Percentiles rank a stretch among this genome's conserved stretches.
Conservation (phyloP, 2,888 invertebrate species). For the Lamellibrachia columna region DNA sequence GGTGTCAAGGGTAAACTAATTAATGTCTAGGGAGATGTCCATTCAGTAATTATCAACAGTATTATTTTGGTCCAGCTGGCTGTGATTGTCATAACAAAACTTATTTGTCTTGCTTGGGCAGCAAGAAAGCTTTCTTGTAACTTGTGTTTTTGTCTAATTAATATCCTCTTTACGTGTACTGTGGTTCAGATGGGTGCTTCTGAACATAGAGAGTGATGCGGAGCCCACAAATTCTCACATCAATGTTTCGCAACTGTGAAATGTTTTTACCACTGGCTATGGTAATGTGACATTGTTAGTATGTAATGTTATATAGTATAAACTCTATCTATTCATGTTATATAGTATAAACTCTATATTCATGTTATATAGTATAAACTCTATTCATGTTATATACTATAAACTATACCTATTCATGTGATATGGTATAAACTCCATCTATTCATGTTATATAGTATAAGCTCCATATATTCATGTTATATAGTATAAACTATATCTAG, state of each 20-base stretch:
- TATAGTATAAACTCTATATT: too few relatives aligned
- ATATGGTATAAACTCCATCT: too few relatives aligned
- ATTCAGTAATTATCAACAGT: not conserved
- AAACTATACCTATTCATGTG: too few relatives aligned
- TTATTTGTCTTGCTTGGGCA: not conserved
- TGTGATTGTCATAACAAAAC: not conserved
- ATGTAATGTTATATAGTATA: not conserved
- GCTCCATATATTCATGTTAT: too few relatives aligned
- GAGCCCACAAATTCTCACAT: not conserved
- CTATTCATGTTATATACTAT: too few relatives aligned
- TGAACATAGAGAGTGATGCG: not conserved
- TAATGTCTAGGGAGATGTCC: not conserved
- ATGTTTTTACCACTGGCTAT: not conserved
- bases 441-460: too few relatives aligned
- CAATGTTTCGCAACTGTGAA: not conserved
- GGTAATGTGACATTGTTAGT: not conserved
- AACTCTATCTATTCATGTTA: too few relatives aligned
- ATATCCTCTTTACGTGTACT: not conserved
- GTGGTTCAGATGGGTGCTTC: not conserved
- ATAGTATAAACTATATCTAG: too few relatives aligned
- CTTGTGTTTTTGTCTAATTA: not conserved
- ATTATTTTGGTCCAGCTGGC: not conserved
- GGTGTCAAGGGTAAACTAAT: not conserved
- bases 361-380: too few relatives aligned
- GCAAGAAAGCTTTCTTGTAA: not conserved